Base-by-base conservation (phyloP, 2,113 vertebrate species). In the Glaucomys volans region DNA sequence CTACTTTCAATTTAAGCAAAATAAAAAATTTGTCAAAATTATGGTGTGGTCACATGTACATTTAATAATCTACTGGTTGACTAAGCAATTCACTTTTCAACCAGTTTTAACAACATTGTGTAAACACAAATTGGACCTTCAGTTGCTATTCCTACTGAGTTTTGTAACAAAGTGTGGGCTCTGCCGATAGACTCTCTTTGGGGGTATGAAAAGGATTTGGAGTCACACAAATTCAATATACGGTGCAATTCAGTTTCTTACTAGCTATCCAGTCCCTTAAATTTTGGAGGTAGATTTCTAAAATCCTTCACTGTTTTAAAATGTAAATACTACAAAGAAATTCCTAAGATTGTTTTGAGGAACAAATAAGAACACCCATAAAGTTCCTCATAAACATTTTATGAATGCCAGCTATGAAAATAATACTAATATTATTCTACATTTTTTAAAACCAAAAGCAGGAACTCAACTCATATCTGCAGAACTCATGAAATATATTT, bases 1-100 rank as follows among this genome's bases (percentile, higher is more conserved):
- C 3, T 5, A 86, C 28, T 85, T 94, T 92, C 35, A 54, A 57
- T 87, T 79, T 79, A 94, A 87, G 40, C 69, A 77, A 86, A 96
- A 92, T 87, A 64, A 67, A 32, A 83, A 66, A 66, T 72, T 13
- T 72, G 11, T 28, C 9, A 66, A 90, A 96, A 59, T 50, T 37
- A 30, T 52, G 9, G 6, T 87, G 8, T 83, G 44, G 9, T 83
- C n/a, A 59, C 3, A 47, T 67, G n/a, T 52, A 37, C 2, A 42
- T 75, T 94, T 76, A 90, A 75, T 40, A 95, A 62, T 2, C 10
- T 75, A 83, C 18, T 92, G 42, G 59, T 62, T 90, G 12, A 95
- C 17, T 86, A 67, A 82, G 54, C 37, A 67, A 44, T 79, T 26
- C 4, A 64, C 76, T 87, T 89, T 28, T 81, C 42, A 87, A 44